Percentiles rank a stretch among this genome's conserved stretches.
These are phyloP conservation scores for Meiosimyza decipiens DNA, from an alignment of 2,888 invertebrate genomes.

Conservation along the genomic window DNA sequence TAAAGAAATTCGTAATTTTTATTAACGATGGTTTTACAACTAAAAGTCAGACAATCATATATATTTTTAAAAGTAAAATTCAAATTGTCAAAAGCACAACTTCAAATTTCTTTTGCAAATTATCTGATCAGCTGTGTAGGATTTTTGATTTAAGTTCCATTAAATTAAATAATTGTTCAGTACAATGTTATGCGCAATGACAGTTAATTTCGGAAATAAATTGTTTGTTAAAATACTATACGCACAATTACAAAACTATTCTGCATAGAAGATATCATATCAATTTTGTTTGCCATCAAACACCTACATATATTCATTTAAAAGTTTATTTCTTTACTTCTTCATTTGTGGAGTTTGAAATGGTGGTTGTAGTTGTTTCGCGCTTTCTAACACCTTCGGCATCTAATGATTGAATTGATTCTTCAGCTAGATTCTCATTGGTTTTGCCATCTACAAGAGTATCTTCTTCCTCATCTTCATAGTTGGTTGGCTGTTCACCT, in stretches of 20 bases:
- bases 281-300: conserved; percentile 33
- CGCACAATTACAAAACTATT: conserved; percentile 11
- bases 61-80: conserved; percentile 25
- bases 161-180: no score
- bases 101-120: background rate
- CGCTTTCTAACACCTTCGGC: conserved; percentile 51
- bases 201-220: conserved; percentile 19
- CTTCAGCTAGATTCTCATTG: conserved; percentile 34
- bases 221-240: conserved; percentile 19
- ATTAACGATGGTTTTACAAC: conserved; percentile 4
- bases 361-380: conserved; percentile 43
- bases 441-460: conserved; percentile 38
- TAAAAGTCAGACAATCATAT: conserved; percentile 20
- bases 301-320: conserved; percentile 29
- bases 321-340: conserved; percentile 47
- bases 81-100: background rate
- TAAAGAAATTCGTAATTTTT: conserved; percentile 9
- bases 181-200: no score
- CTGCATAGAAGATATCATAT: conserved; percentile 13
- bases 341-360: conserved; percentile 36
- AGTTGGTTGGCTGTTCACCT: conserved; percentile 89
- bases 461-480: conserved; percentile 85
- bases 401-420: conserved; percentile 27
- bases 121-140: conserved; percentile 17
- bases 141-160: background rate